Evolutionary conservation across 2,797 vertebrate genomes (phyloP), one percentile per base, ranked within the genome.

Genomic region (Pangasius larnaudii): DNA sequence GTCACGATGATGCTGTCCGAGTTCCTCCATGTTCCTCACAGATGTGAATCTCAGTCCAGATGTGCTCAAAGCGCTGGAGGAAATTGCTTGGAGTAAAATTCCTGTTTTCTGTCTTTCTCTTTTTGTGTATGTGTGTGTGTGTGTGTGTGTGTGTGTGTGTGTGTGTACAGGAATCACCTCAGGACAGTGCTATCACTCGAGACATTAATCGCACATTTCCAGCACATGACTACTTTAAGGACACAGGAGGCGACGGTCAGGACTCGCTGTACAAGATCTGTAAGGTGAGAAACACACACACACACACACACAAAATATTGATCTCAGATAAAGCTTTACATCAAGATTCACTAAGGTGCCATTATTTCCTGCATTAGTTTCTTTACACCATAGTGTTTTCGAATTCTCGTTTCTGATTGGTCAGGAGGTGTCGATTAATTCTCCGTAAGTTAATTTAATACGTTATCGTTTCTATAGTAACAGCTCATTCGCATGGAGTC

Each of bases 201-300:
- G 99, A 99, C 95, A 99, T 99, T 94, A 99, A 99, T 93, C 96
- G 98, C 88, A 99, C 99, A 0, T 99, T 99, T 92, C 99, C 99
- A 86, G 99, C 99, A 78, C 99, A 99, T 18, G 99, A 99, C 95
- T 99, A 99, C 94, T 99, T 99, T 92, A 99, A 99, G 94, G 99
- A 99, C 92, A 99, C 98, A 0, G 99, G 99, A 91, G 99, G 99
- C 91, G 98, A 99, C 80, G 99, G 99, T 67, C 99, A 99, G 93
- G 99, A 99, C 93, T 99, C 98, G 0, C 96, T 99, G 75, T 99
- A 99, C 93, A 99, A 99, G 95, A 99, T 99, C 95, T 99, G 99
- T 97, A 99, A 99, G 98, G 99, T 99, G 94, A 89, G 90, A 69
- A 49, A 46, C 65, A 61, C 58, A 16, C 24, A 56, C 18, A 18